Percentiles rank a stretch among this genome's conserved stretches.
These are phyloP conservation scores for Acanthosepion esculentum DNA, from an alignment of 2,888 invertebrate genomes.

Conservation along the genomic window DNA sequence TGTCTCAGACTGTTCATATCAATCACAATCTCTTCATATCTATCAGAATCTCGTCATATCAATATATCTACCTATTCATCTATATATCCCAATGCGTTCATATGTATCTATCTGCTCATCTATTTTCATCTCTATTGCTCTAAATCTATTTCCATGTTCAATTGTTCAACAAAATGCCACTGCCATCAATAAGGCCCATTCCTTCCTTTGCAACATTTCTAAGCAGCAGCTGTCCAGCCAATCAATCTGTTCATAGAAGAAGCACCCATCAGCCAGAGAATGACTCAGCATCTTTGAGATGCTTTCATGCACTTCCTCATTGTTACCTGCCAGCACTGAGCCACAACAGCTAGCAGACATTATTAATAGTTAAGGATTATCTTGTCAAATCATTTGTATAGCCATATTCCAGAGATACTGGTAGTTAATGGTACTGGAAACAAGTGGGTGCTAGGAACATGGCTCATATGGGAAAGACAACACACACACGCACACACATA, in stretches of 20 bases:
- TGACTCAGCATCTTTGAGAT: background rate
- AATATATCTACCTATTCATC: background rate
- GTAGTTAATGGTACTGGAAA: background rate
- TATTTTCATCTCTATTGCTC: background rate
- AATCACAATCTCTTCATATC: too few species aligned
- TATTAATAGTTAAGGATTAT: slow-evolving; percentile 33
- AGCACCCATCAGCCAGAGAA: background rate
- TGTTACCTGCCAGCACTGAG: background rate
- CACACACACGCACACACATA: too few species aligned
- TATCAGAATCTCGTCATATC: too few species aligned
- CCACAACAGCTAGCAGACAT: background rate
- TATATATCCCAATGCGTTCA: background rate
- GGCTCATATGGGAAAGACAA: background rate
- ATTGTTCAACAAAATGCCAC: background rate
- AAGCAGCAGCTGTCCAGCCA: background rate
- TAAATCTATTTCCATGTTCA: background rate
- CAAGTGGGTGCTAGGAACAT: too few species aligned
- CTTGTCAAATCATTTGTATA: background rate
- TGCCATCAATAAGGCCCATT: background rate
- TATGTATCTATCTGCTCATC: background rate
- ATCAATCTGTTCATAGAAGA: too few species aligned
- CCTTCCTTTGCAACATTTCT: too few species aligned
- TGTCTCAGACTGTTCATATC: too few species aligned
- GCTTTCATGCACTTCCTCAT: background rate
- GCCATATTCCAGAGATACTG: background rate